Evolutionary conservation across 2,797 vertebrate genomes (phyloP).

Genomic region (Nyctibius grandis): DNA sequence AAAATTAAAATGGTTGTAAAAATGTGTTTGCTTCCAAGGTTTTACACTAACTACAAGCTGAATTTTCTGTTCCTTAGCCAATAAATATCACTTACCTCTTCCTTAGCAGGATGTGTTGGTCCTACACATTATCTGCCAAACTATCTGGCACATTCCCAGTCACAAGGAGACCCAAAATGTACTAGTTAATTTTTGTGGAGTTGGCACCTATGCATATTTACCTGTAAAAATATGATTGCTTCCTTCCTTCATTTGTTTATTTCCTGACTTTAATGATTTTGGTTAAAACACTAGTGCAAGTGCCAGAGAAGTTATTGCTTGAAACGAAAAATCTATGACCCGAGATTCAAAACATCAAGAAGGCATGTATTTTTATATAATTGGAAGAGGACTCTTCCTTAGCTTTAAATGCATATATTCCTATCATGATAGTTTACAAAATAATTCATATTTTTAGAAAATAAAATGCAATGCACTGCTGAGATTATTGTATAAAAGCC

Average conservation of each 20-base stretch:
- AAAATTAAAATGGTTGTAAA: neutral
- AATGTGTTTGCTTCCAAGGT: neutral
- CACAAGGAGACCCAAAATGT: neutral
- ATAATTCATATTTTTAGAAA: neutral
- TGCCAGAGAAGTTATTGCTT: conserved; percentile 29
- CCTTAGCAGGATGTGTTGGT: conserved; percentile 8
- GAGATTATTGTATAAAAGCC: neutral
- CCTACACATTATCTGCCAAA: conserved; percentile 24
- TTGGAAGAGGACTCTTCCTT: neutral
- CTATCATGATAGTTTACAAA: neutral
- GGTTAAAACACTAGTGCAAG: conserved; percentile 14
- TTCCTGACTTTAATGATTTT: conserved; percentile 50
- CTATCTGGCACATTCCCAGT: neutral
- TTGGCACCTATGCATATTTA: neutral
- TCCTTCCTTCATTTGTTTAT: conserved; percentile 57
- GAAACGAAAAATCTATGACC: neutral
- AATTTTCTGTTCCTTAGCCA: neutral
- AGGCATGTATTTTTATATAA: neutral
- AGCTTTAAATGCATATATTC: neutral
- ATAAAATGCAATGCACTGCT: neutral
- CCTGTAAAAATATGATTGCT: conserved; percentile 32
- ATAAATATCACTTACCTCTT: neutral
- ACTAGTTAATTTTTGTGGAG: conserved; percentile 27
- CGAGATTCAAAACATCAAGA: neutral
- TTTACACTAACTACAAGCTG: neutral